Evolutionary conservation across 2,888 invertebrate species (phyloP).

Genomic region (Agrochola lychnidis): DNA sequence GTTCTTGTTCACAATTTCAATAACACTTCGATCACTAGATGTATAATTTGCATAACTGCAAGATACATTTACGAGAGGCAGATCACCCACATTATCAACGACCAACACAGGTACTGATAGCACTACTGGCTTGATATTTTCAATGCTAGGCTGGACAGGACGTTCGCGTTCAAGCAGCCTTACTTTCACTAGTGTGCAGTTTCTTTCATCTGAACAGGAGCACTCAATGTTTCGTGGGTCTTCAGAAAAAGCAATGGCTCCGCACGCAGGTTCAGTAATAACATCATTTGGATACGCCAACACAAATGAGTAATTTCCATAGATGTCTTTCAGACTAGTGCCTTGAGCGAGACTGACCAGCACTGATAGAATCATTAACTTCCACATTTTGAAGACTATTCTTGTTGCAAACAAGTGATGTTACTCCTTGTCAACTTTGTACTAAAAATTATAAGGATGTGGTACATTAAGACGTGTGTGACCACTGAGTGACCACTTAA

Average conservation of each 20-base stretch:
- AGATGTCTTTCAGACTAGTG: slow-evolving; percentile 8
- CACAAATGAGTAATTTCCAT: slow-evolving; percentile 33
- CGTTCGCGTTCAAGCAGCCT: background rate
- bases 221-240: slow-evolving; percentile 35
- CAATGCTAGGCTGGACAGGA: background rate
- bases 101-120: slow-evolving; percentile 19
- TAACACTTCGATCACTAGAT: slow-evolving; percentile 19
- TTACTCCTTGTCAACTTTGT: background rate
- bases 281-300: slow-evolving; percentile 24
- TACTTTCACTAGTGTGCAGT: slow-evolving; percentile 23
- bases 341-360: slow-evolving; percentile 17
- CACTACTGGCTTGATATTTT: background rate
- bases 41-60: slow-evolving; percentile 13
- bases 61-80: slow-evolving; percentile 3
- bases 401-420: background rate
- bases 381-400: slow-evolving; percentile 29
- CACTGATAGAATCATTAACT: background rate
- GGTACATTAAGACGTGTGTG: background rate
- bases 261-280: slow-evolving; percentile 17
- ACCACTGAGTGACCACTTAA: slow-evolving; percentile 16
- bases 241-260: slow-evolving; percentile 18
- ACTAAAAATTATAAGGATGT: slow-evolving; percentile 11
- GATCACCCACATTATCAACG: slow-evolving; percentile 6
- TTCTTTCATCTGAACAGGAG: slow-evolving; percentile 32
- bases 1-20: slow-evolving; percentile 36